phyloP scores from a whole-genome alignment of 2,113 vertebrate genomes.

The Perca schrenkii region DNA sequence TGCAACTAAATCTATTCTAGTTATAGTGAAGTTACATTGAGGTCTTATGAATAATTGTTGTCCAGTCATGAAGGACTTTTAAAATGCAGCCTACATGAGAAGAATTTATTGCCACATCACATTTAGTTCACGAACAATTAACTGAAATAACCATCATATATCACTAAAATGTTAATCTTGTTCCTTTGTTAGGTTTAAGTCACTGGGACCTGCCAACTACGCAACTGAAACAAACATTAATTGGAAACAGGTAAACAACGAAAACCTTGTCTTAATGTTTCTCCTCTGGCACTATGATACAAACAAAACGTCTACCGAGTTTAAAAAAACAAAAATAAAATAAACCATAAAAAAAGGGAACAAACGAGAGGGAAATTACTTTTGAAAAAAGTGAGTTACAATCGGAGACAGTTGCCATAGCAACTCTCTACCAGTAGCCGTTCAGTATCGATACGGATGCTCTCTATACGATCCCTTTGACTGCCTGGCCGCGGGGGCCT shows the following conservation, averaged over 20 bases:
- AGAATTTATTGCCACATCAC: slow-evolving; percentile 75
- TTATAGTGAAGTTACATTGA: slow-evolving; percentile 61
- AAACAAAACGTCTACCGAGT: slow-evolving; percentile 65
- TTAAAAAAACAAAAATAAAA: slow-evolving; percentile 60
- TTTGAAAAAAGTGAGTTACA: slow-evolving; percentile 94
- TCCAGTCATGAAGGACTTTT: slow-evolving; percentile 66
- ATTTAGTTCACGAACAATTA: slow-evolving; percentile 64
- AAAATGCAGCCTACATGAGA: slow-evolving; percentile 71
- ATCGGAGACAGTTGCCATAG: slow-evolving; percentile 90
- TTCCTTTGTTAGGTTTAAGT: slow-evolving; percentile 61
- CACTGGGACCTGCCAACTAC: slow-evolving; percentile 62
- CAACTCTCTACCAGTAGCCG: slow-evolving; percentile 87
- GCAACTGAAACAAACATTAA: slow-evolving; percentile 71
- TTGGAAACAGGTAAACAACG: slow-evolving; percentile 65
- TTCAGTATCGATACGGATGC: slow-evolving; percentile 96
- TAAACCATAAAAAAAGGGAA: slow-evolving; percentile 66
- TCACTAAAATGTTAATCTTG: slow-evolving; percentile 62
- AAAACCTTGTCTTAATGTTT: slow-evolving; percentile 31
- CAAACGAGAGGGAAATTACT: slow-evolving; percentile 91
- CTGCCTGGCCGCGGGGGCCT: slow-evolving; percentile 88
- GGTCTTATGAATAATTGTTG: slow-evolving; percentile 57
- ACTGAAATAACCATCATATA: slow-evolving; percentile 67
- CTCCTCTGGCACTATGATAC: slow-evolving; percentile 53
- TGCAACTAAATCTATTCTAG: slow-evolving; percentile 45
- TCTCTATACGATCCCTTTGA: slow-evolving; percentile 92